Evolutionary conservation across 1,140 invertebrate genomes (phyloP).

Genomic region (Apis florea): DNA sequence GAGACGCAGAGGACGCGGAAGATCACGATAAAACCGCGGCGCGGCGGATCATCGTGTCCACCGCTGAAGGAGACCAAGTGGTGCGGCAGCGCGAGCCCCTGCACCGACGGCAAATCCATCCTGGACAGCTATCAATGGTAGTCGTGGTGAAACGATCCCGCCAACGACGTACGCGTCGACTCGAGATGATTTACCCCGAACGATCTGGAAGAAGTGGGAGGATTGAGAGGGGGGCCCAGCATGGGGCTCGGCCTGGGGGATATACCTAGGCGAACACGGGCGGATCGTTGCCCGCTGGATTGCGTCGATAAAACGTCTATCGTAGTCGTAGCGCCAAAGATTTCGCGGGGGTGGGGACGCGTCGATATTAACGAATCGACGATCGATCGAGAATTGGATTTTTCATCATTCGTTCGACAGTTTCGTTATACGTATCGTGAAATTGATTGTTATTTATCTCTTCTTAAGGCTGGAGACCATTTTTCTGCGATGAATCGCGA

Average conservation of each 20-base stretch:
- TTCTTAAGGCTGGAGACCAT: no score
- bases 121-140: conserved; percentile 72
- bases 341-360: conserved; percentile 18
- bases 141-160: conserved; percentile 45
- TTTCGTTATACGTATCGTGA: no score
- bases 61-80: conserved; percentile 91
- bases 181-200: conserved; percentile 10
- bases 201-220: background rate
- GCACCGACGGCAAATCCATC: conserved; percentile 73
- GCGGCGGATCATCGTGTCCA: conserved; percentile 89
- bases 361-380: background rate
- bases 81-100: conserved; percentile 89
- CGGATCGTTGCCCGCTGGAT: conserved; percentile 36
- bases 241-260: background rate
- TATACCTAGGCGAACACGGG: conserved; percentile 16
- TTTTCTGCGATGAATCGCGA: no score
- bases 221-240: background rate
- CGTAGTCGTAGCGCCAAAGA: conserved; percentile 44
- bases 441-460: no score
- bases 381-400: background rate
- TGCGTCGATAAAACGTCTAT: conserved; percentile 39
- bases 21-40: conserved; percentile 86
- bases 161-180: conserved; percentile 13
- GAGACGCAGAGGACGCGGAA: conserved; percentile 89
- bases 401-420: no score